These are phyloP conservation scores for Euura saliciscinereae DNA, from an alignment of 1,140 invertebrate species.

Conservation along the genomic window DNA sequence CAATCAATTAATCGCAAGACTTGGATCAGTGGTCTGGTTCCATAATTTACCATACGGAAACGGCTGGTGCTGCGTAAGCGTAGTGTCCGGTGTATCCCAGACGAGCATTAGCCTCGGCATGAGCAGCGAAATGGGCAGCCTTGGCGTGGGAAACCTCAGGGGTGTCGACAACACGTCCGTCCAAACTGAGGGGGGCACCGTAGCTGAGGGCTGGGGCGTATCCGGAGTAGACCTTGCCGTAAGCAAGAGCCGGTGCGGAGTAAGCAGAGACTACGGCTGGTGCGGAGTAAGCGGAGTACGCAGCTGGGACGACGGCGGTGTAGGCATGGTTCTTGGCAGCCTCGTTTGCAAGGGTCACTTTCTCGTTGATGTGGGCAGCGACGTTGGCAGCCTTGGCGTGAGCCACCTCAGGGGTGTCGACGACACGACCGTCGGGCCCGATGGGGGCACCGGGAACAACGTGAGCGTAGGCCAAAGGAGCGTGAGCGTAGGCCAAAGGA, in stretches of 20 bases:
- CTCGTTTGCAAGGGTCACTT: conserved; percentile 40
- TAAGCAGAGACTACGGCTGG: background rate
- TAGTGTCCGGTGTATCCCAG: background rate
- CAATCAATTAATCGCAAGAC: no score
- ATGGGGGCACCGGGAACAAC: conserved; percentile 29
- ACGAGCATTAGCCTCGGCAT: conserved; percentile 30
- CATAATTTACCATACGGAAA: background rate
- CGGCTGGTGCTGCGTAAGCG: background rate
- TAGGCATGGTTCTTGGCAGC: background rate
- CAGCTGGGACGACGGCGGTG: background rate
- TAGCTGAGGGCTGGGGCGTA: conserved; percentile 12
- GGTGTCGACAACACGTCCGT: conserved; percentile 45
- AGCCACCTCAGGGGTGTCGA: conserved; percentile 63
- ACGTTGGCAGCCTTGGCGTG: conserved; percentile 62
- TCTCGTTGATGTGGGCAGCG: conserved; percentile 57
- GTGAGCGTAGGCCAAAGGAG: conserved; percentile 24
- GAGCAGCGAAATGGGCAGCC: conserved; percentile 43
- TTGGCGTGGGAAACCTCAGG: conserved; percentile 46
- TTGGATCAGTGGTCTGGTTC: background rate
- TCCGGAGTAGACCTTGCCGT: background rate
- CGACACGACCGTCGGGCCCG: conserved; percentile 56
- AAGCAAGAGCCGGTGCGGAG: background rate
- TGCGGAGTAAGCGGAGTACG: background rate
- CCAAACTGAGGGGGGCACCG: conserved; percentile 35
- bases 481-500: conserved; percentile 24